These are phyloP conservation scores for Apis florea DNA, from an alignment of 1,140 invertebrate species.

Conservation along the genomic window DNA sequence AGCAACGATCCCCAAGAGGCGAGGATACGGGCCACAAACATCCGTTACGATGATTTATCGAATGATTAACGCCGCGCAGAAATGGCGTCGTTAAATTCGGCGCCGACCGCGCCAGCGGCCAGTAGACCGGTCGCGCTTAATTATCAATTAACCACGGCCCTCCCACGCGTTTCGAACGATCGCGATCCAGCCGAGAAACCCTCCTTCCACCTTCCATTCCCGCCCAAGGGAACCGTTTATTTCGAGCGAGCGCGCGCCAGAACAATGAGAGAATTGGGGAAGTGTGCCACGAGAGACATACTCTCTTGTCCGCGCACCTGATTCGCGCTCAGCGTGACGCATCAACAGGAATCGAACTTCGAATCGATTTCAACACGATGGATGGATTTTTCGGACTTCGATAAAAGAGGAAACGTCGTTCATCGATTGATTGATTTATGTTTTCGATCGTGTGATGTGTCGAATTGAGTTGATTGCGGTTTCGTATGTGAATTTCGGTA, in stretches of 20 bases:
- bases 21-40: constrained; percentile 37
- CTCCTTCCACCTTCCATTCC: not conserved
- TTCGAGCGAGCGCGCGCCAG: constrained; percentile 52
- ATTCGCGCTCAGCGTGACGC: constrained; percentile 42
- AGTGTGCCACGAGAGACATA: constrained; percentile 60
- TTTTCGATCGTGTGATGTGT: not conserved
- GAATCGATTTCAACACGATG: constrained; percentile 17
- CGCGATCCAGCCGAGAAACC: not conserved
- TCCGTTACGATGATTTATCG: constrained; percentile 59
- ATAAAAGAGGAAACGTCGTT: not conserved
- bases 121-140: constrained; percentile 53
- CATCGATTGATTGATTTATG: not conserved
- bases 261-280: constrained; percentile 72
- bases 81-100: constrained; percentile 56
- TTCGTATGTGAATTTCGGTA: too few relatives aligned
- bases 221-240: constrained; percentile 40
- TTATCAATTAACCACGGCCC: constrained; percentile 64
- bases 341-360: constrained; percentile 11
- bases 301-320: constrained; percentile 40
- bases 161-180: constrained; percentile 53
- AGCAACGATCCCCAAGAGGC: not conserved
- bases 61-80: constrained; percentile 38
- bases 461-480: too few relatives aligned
- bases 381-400: not conserved
- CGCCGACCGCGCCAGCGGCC: not conserved